These are phyloP conservation scores for Mythimna loreyi DNA, from an alignment of 2,888 invertebrate species.

Conservation along the genomic window DNA sequence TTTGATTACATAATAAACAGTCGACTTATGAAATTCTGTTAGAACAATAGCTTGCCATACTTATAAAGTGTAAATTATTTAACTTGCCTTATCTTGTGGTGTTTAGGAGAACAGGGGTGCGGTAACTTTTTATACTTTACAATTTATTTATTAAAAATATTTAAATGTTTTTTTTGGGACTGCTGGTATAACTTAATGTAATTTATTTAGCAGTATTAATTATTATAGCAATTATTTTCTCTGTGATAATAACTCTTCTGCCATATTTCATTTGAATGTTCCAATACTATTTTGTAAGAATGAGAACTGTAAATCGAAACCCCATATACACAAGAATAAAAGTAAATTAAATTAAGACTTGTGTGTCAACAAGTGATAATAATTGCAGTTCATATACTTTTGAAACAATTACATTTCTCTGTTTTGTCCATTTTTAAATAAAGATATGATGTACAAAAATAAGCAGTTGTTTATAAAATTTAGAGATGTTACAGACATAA, in stretches of 20 bases:
- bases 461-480: conserved; percentile 47
- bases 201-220: conserved; percentile 73
- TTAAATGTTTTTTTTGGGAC: conserved; percentile 60
- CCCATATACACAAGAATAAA: conserved; percentile 31
- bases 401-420: conserved; percentile 15
- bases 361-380: too few species aligned
- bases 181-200: conserved; percentile 62
- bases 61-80: conserved; percentile 35
- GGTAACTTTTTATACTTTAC: conserved; percentile 33
- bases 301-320: conserved; percentile 47
- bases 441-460: conserved; percentile 58
- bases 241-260: conserved; percentile 81
- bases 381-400: conserved; percentile 26
- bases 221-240: conserved; percentile 63
- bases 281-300: conserved; percentile 35
- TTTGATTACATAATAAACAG: conserved; percentile 5
- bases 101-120: conserved; percentile 31
- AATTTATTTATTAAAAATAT: conserved; percentile 50
- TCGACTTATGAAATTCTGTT: conserved; percentile 33
- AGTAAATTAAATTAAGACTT: conserved; percentile 11
- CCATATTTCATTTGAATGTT: conserved; percentile 67
- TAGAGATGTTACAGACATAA: conserved; percentile 36
- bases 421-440: conserved; percentile 32
- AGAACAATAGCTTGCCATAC: conserved; percentile 52
- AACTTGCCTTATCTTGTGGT: conserved; percentile 53